Base-by-base conservation (phyloP, 1,140 invertebrate genomes). In the Heliconius himera region DNA sequence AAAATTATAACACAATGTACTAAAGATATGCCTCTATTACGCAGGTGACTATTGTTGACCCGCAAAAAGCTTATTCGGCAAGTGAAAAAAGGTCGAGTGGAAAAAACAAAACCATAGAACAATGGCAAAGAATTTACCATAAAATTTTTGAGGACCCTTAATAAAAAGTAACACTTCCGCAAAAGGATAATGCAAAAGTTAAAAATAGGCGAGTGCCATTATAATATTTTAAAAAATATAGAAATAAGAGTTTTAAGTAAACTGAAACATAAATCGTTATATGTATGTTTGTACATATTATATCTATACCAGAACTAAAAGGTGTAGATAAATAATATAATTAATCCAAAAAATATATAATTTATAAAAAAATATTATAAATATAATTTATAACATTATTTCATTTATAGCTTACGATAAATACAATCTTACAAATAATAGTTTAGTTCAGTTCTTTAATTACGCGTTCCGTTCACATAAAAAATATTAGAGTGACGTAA, bases 1-100 rank as follows among this genome's bases (percentile, higher is more conserved):
- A n/a, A n/a, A n/a, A n/a, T n/a, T n/a, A n/a, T n/a, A n/a, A n/a
- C n/a, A n/a, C n/a, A n/a, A n/a, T n/a, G n/a, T n/a, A n/a, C n/a
- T n/a, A n/a, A n/a, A n/a, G n/a, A n/a, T n/a, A n/a, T n/a, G 22
- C 26, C 76, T 66, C 60, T 49, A 60, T 82, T 75, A 51, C 79
- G 36, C 82, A 82, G 79, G 81, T 71, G 82, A 73, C 82, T 70
- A 81, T 33, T 78, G 76, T 77, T 77, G 75, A 76, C 75, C 75
- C 46, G 70, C 70, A 72, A 77, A 72, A 77, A n/a, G 76, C 18
- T 46, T 54, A 72, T 77, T 51, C 26, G 60, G 60, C 60, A 66
- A 66, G 46, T 77, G 46, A 54, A 66, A 72, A 77, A 77, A 29
- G 70, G 76, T 72, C 29, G 66, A 77, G 56, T 22, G 74, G 66